Conservation (phyloP, 2,797 vertebrate species). For the Taeniopygia guttata region DNA sequence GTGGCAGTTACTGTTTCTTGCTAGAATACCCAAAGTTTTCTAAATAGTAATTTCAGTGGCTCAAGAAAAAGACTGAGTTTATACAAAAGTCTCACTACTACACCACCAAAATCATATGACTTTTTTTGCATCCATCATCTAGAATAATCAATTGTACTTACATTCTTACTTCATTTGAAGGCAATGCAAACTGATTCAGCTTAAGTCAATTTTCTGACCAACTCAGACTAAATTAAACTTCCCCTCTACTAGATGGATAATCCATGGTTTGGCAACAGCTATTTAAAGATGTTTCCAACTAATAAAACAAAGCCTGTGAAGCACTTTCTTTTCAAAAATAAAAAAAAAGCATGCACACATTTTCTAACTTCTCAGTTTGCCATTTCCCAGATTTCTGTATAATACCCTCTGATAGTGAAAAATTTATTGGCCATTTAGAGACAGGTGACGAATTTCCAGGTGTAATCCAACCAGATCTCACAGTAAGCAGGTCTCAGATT, state of each 20-base stretch:
- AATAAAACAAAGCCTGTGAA: background rate
- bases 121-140: background rate
- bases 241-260: no score
- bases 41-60: background rate
- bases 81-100: background rate
- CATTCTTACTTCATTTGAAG: background rate
- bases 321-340: background rate
- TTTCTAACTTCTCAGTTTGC: background rate
- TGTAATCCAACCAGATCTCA: background rate
- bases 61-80: background rate
- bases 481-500: background rate
- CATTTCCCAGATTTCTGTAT: background rate
- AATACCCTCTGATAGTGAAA: background rate
- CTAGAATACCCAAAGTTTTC: background rate
- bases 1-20: background rate
- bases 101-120: background rate
- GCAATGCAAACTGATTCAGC: background rate
- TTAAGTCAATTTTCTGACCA: background rate
- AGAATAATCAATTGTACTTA: background rate
- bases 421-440: background rate
- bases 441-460: background rate
- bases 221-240: background rate
- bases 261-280: background rate
- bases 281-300: background rate
- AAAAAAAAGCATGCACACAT: rapidly evolving